Conservation (phyloP, 2,113 vertebrate species). For the Sylvietta virens region DNA sequence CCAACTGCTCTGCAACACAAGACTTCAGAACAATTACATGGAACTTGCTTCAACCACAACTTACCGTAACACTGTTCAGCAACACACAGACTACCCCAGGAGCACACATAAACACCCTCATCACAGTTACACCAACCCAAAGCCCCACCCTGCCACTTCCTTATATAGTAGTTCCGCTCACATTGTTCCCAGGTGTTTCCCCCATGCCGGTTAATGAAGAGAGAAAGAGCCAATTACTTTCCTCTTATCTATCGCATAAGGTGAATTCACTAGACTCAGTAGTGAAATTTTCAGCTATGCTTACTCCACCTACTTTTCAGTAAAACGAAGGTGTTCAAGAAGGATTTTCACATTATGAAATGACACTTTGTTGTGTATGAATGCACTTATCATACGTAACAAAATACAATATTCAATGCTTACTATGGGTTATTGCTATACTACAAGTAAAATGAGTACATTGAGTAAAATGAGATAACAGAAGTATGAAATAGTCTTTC, state of each 20-base stretch:
- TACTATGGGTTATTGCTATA: background rate
- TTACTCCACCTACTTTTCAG: background rate
- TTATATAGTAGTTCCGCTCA: accelerated
- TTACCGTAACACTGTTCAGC: accelerated
- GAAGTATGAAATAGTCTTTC: background rate
- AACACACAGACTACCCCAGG: accelerated
- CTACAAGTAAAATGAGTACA: background rate
- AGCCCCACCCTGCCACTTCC: background rate
- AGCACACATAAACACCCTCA: accelerated
- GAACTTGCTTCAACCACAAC: background rate
- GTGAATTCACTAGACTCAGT: background rate
- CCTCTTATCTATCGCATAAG: background rate
- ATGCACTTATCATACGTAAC: background rate
- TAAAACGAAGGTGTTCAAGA: background rate
- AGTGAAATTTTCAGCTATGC: background rate
- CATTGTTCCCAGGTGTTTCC: background rate
- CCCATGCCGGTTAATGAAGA: background rate
- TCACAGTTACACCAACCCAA: background rate
- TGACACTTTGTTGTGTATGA: background rate
- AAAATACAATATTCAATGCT: background rate
- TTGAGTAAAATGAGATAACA: background rate
- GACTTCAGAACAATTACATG: background rate
- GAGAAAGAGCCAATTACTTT: background rate
- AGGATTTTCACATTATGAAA: background rate
- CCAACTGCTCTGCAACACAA: accelerated